These are phyloP conservation scores for Horisme vitalbata DNA, from an alignment of 2,888 invertebrate species.

Conservation along the genomic window DNA sequence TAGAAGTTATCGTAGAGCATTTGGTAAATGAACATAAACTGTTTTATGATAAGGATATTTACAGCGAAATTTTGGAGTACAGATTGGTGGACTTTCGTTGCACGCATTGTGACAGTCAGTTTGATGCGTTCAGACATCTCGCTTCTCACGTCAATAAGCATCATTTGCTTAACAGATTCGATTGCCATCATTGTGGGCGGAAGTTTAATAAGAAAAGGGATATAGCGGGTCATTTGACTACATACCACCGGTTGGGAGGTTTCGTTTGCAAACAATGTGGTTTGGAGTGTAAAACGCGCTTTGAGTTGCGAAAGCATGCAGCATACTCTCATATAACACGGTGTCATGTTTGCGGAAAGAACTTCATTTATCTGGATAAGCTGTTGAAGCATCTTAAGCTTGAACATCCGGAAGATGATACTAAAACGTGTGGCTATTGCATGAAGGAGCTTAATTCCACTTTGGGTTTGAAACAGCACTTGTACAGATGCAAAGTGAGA, in stretches of 20 bases:
- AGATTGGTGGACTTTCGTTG: slow-evolving; percentile 58
- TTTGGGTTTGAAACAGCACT: slow-evolving; percentile 59
- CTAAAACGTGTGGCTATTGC: slow-evolving; percentile 60
- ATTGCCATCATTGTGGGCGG: slow-evolving; percentile 63
- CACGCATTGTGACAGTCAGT: slow-evolving; percentile 55
- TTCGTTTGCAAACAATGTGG: slow-evolving; percentile 61
- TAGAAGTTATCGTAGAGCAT: slow-evolving; percentile 61
- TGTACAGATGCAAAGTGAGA: slow-evolving; percentile 58
- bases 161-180: slow-evolving; percentile 58
- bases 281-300: slow-evolving; percentile 44
- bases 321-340: slow-evolving; percentile 56
- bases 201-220: slow-evolving; percentile 61
- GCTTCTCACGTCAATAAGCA: slow-evolving; percentile 56
- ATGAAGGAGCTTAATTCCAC: slow-evolving; percentile 56
- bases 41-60: slow-evolving; percentile 57
- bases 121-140: slow-evolving; percentile 58
- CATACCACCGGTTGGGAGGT: slow-evolving; percentile 54
- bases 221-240: slow-evolving; percentile 55
- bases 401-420: slow-evolving; percentile 55
- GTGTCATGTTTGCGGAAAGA: slow-evolving; percentile 55
- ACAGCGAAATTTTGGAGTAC: slow-evolving; percentile 59
- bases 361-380: slow-evolving; percentile 50
- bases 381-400: slow-evolving; percentile 55
- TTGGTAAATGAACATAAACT: slow-evolving; percentile 59
- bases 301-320: slow-evolving; percentile 41